Evolutionary conservation across 1,140 invertebrate species (phyloP).

Genomic region (Araneus ventricosus): DNA sequence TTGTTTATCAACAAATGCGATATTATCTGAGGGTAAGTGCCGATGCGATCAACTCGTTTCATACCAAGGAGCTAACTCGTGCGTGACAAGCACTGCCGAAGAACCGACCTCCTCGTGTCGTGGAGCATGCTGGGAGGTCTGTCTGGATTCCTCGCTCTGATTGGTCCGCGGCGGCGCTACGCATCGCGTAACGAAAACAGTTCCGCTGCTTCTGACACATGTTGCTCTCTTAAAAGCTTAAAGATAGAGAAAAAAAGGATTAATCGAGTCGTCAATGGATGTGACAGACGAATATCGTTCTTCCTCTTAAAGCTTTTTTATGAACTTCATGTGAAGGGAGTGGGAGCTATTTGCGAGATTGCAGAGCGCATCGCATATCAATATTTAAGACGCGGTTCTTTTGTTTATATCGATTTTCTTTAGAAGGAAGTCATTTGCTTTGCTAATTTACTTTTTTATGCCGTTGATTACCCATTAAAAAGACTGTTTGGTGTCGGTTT

Average conservation of each 20-base stretch:
- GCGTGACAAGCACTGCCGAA: conserved; percentile 26
- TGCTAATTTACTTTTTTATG: conserved; percentile 2
- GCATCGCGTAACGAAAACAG: conserved; percentile 47
- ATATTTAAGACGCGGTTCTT: not conserved
- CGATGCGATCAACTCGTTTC: conserved; percentile 38
- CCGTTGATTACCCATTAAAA: not conserved
- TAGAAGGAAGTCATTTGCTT: not conserved
- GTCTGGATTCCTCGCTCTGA: conserved; percentile 45
- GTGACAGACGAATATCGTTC: conserved; percentile 48
- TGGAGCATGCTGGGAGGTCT: conserved; percentile 63
- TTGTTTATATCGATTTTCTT: conserved; percentile 4
- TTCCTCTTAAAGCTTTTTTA: conserved; percentile 8
- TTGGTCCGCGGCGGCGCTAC: conserved; percentile 67
- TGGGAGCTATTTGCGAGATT: not conserved
- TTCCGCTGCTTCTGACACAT: conserved; percentile 72
- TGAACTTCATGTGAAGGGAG: not conserved
- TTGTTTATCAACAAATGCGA: conserved; percentile 45
- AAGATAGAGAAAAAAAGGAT: conserved; percentile 6
- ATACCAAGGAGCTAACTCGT: conserved; percentile 34
- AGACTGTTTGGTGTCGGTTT: not conserved
- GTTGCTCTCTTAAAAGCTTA: conserved; percentile 49
- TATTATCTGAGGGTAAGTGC: not conserved
- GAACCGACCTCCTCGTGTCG: conserved; percentile 49
- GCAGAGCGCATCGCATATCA: not conserved
- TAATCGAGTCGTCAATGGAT: conserved; percentile 54